Base-by-base conservation (phyloP, 2,113 vertebrate species). In the Lampris megalopsis region DNA sequence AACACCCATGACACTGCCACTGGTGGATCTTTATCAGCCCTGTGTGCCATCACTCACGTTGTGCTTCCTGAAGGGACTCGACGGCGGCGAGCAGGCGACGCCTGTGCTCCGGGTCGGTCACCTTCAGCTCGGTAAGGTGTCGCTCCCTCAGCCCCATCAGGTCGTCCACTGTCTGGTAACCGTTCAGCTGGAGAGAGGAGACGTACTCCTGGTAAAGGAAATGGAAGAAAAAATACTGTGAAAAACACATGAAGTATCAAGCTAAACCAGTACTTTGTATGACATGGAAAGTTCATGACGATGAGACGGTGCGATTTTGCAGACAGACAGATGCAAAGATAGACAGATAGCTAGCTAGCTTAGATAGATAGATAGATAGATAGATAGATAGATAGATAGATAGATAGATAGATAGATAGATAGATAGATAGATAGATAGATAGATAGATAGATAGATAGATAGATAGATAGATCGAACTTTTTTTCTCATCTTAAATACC, bases 141-240 rank as follows among this genome's bases (percentile, higher is more conserved):
- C 92, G 92, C 48, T 98, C 97, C 63, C 92, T 94, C 81, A 98
- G 92, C 74, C 95, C 91, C 74, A 94, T 95, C 85, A 98, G 92
- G 88, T 98, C 97, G 4, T 97, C 96, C 36, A 96, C 89, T 2
- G 90, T 95, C 91, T 98, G 95, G 78, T 97, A 97, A 57, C 97
- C 96, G 8, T 95, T 96, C 74, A 96, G 91, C 82, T 96, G 90
- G 61, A 98, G 86, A 2, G 95, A 94, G 9, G 95, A 94, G 58
- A 86, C 80, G 9, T 96, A 96, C 59, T 97, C 96, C 97, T 98
- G 62, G 38, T 2, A 54, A 43, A 76, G 9, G 6, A n/a, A 54
- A 45, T 2, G 24, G n/a, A 53, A 67, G 50, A 13, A 3, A 67
- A 53, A 13, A 3, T 1, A 64, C 43, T 36, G 9, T 7, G 40